phyloP scores from a whole-genome alignment of 2,888 invertebrate genomes.

The Didymodactylos carnosus region DNA sequence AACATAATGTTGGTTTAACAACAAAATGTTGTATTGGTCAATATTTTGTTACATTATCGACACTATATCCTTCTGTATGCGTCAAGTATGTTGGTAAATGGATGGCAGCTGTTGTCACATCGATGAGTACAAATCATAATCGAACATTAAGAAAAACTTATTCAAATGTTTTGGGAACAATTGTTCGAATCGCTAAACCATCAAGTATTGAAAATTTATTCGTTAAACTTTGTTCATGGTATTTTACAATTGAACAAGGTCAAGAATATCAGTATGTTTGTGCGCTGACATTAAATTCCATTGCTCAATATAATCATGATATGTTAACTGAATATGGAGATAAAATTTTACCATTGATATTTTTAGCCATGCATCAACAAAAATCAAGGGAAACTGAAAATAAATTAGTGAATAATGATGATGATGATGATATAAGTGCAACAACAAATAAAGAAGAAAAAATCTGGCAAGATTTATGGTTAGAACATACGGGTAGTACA shows the following conservation, averaged over 20 bases:
- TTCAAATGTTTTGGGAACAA: conserved; percentile 60
- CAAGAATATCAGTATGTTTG: conserved; percentile 47
- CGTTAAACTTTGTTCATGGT: conserved; percentile 45
- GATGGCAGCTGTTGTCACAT: conserved; percentile 48
- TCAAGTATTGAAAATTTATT: conserved; percentile 48
- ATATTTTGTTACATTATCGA: conserved; percentile 31
- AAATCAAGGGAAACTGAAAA: not conserved
- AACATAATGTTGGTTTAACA: conserved; percentile 56
- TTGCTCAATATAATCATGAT: conserved; percentile 57
- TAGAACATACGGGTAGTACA: not conserved
- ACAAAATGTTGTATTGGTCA: conserved; percentile 43
- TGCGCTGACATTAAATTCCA: conserved; percentile 47
- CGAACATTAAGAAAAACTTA: conserved; percentile 60
- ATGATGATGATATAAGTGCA: not conserved
- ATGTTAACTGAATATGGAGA: conserved; percentile 56
- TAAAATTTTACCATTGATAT: conserved; percentile 56
- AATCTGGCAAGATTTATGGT: not conserved
- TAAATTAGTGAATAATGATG: not conserved
- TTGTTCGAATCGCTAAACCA: conserved; percentile 56
- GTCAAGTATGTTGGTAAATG: conserved; percentile 44
- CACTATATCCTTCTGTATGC: conserved; percentile 37
- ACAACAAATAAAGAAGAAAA: not conserved
- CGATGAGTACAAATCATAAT: conserved; percentile 57
- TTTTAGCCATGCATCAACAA: conserved; percentile 65
- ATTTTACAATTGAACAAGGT: conserved; percentile 50